Percentiles rank a stretch among this genome's conserved stretches.
Evolutionary conservation across 1,140 invertebrate genomes (phyloP).

Genomic region (Aplysia californica): DNA sequence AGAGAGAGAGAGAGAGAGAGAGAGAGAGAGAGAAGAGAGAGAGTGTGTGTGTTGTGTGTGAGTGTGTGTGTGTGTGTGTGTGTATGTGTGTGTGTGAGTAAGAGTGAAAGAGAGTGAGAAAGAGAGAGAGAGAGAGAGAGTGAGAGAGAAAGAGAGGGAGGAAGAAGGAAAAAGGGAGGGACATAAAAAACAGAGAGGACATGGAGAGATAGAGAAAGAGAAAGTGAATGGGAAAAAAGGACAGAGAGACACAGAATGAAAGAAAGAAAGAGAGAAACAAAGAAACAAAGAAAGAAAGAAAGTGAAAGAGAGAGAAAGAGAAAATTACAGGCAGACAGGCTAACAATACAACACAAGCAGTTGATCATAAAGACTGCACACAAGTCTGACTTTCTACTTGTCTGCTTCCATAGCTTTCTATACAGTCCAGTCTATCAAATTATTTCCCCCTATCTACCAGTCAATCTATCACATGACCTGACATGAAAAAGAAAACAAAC

Average conservation of each 20-base stretch:
- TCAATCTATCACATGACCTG: too few relatives aligned
- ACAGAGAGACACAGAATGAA: not conserved
- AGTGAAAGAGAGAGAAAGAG: not conserved
- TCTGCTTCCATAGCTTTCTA: too few relatives aligned
- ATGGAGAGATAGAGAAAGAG: not conserved
- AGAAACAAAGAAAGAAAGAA: not conserved
- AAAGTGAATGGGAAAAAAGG: too few relatives aligned
- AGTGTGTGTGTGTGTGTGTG: too few relatives aligned
- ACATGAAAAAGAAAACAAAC: too few relatives aligned
- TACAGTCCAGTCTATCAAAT: too few relatives aligned
- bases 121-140: conserved; percentile 17
- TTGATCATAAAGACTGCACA: too few relatives aligned
- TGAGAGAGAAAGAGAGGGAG: conserved; percentile 19
- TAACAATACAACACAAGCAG: too few relatives aligned
- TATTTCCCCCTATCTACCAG: too few relatives aligned
- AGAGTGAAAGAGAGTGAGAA: conserved; percentile 3
- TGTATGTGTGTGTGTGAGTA: conserved; percentile 1
- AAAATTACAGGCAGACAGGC: not conserved
- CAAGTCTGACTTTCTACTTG: too few relatives aligned
- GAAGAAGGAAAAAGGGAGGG: conserved; percentile 8
- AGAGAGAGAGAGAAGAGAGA: conserved; percentile 23
- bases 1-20: conserved; percentile 15
- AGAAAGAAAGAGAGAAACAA: not conserved
- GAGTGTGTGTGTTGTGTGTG: conserved; percentile 12
- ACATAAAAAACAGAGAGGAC: not conserved